These are phyloP conservation scores for Portunus trituberculatus DNA, from an alignment of 1,140 invertebrate species.

Conservation along the genomic window DNA sequence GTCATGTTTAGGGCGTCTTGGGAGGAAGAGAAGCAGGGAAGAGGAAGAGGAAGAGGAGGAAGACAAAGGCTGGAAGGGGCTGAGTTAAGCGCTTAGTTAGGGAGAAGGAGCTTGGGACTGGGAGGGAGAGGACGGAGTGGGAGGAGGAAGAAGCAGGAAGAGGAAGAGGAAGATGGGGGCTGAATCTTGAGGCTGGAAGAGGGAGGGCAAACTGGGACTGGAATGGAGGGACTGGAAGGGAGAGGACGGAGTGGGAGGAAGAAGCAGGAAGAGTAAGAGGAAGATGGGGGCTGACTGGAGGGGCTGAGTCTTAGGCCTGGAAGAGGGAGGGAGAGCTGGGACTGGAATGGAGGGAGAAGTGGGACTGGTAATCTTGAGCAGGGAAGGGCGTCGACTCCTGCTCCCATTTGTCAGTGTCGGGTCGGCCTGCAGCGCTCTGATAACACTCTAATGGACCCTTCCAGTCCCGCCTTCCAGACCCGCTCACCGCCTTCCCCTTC, in stretches of 20 bases:
- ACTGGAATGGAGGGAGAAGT: background rate
- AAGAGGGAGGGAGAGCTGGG: background rate
- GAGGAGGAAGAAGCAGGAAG: background rate
- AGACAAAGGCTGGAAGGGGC: background rate
- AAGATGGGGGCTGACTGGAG: background rate
- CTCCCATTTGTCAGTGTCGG: constrained; percentile 70
- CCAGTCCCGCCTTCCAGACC: constrained; percentile 57
- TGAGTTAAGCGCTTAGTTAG: background rate
- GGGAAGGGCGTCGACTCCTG: constrained; percentile 24
- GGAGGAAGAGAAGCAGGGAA: background rate
- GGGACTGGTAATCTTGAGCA: constrained; percentile 46
- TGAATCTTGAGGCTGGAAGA: background rate
- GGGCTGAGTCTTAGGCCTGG: background rate
- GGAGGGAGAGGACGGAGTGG: background rate
- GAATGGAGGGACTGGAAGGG: background rate
- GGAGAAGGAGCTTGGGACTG: background rate
- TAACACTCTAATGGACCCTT: constrained; percentile 71
- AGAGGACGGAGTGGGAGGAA: background rate
- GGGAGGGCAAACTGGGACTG: background rate
- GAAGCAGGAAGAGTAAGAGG: background rate
- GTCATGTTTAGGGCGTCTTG: background rate
- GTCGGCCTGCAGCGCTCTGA: constrained; percentile 68
- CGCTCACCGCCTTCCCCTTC: background rate
- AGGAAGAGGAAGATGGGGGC: background rate
- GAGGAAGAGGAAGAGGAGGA: background rate